phyloP scores from a whole-genome alignment of 2,113 vertebrate genomes.

The Alligator sinensis region DNA sequence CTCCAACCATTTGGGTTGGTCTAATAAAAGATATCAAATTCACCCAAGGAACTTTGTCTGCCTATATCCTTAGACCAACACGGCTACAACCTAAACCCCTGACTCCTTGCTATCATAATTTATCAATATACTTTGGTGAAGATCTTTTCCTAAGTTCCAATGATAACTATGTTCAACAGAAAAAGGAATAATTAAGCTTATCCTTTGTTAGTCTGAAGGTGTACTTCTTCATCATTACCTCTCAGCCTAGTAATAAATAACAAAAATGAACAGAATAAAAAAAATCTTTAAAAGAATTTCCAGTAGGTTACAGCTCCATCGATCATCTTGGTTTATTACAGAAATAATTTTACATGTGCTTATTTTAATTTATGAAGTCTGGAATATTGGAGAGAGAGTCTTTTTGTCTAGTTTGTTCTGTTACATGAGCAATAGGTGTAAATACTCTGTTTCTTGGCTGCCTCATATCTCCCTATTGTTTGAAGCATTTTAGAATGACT shows the following conservation, averaged over 20 bases:
- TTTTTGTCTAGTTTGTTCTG: background rate
- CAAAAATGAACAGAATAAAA: background rate
- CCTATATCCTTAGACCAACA: too few species aligned
- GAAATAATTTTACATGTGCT: background rate
- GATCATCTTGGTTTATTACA: background rate
- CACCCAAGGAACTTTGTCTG: too few species aligned
- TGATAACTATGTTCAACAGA: background rate
- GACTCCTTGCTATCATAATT: background rate
- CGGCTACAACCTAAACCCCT: too few species aligned
- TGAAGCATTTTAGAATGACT: background rate
- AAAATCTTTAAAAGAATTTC: background rate
- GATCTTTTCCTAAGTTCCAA: background rate
- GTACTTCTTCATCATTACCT: background rate
- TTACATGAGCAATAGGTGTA: background rate
- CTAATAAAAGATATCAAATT: too few species aligned
- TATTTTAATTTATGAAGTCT: background rate
- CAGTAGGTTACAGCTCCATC: background rate
- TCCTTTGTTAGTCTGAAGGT: background rate
- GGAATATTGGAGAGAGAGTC: background rate
- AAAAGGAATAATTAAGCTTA: background rate
- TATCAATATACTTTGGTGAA: background rate
- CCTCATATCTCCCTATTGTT: rapidly evolving
- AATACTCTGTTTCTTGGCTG: background rate
- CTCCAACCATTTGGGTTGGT: too few species aligned
- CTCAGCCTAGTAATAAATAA: too few species aligned